Conservation (phyloP, 2,797 vertebrate species). For the Morus bassanus region DNA sequence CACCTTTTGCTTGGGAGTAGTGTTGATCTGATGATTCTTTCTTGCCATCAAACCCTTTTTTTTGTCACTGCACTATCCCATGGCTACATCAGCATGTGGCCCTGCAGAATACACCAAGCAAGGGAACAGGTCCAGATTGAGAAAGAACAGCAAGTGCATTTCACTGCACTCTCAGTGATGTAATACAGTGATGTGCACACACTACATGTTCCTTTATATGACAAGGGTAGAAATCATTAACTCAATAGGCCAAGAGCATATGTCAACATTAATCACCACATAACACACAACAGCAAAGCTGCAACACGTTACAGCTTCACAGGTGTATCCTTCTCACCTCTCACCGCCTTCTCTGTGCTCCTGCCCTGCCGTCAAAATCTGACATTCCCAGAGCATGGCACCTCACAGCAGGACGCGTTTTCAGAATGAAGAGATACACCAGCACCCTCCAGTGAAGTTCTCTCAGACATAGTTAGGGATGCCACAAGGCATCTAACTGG, state of each 20-base stretch:
- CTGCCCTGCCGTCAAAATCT: not conserved
- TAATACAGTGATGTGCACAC: accelerated
- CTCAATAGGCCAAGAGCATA: not conserved
- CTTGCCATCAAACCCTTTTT: not conserved
- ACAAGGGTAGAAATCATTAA: not conserved
- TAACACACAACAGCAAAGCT: not conserved
- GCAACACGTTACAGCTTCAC: not conserved
- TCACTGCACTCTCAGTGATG: accelerated
- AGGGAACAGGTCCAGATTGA: not conserved
- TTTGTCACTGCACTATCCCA: not conserved
- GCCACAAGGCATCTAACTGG: not conserved
- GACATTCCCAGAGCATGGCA: not conserved
- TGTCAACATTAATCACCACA: accelerated
- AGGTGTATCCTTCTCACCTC: not conserved
- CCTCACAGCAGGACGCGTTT: accelerated
- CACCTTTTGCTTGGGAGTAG: not conserved
- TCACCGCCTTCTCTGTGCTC: not conserved
- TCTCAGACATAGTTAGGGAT: not conserved
- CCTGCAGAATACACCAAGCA: accelerated
- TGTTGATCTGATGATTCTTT: not conserved
- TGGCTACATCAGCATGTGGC: not conserved
- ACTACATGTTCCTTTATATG: accelerated
- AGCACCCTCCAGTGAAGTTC: not conserved
- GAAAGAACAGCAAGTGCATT: not conserved
- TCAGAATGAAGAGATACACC: not conserved